phyloP scores from a whole-genome alignment of 2,113 vertebrate species.

The Tachycineta bicolor region DNA sequence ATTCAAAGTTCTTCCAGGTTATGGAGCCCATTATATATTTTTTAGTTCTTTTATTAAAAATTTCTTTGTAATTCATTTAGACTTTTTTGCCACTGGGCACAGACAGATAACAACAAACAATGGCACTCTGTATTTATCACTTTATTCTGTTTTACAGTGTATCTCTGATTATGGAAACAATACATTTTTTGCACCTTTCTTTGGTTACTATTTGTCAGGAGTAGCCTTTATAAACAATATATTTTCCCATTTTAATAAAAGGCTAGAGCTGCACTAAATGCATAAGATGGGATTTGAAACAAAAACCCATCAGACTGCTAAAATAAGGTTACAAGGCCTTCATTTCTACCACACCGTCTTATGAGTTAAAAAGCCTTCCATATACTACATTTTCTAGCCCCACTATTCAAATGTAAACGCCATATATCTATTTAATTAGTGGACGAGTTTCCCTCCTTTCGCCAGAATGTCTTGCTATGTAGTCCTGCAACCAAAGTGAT shows the following conservation, averaged over 20 bases:
- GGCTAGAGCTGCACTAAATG: slow-evolving; percentile 40
- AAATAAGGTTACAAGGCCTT: slow-evolving; percentile 22
- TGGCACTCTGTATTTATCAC: slow-evolving; percentile 66
- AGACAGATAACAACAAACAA: slow-evolving; percentile 68
- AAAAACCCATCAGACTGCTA: neutral
- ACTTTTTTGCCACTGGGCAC: slow-evolving; percentile 60
- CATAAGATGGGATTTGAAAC: slow-evolving; percentile 31
- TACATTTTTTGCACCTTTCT: slow-evolving; percentile 73
- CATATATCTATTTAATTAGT: neutral
- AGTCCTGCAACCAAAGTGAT: neutral
- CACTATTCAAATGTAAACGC: neutral
- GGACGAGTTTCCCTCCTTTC: neutral
- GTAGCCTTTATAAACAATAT: slow-evolving; percentile 71
- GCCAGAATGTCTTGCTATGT: neutral
- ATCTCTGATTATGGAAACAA: slow-evolving; percentile 71
- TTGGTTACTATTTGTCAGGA: slow-evolving; percentile 62
- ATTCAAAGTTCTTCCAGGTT: slow-evolving; percentile 59
- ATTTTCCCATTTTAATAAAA: slow-evolving; percentile 80
- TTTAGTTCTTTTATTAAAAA: slow-evolving; percentile 71
- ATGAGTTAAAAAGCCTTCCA: neutral
- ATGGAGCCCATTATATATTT: slow-evolving; percentile 9
- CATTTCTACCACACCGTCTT: neutral
- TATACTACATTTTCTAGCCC: neutral
- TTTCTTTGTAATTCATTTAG: slow-evolving; percentile 62
- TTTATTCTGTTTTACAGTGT: slow-evolving; percentile 62